Conservation (phyloP, 2,888 invertebrate genomes). For the Merodon equestris region DNA sequence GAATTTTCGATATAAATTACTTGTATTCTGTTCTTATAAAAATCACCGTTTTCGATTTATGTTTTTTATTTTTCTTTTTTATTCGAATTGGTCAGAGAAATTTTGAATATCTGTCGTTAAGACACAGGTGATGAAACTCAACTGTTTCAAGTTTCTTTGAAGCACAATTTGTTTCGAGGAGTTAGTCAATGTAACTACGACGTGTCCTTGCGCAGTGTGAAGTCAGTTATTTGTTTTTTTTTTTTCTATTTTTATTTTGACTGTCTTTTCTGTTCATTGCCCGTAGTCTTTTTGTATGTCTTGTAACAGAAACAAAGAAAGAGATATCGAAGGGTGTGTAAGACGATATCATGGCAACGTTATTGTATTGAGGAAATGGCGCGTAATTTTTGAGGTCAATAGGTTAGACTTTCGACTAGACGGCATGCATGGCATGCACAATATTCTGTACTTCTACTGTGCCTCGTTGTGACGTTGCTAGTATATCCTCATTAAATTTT, state of each 20-base stretch:
- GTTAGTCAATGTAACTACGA: conserved; percentile 27
- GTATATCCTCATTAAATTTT: too few species aligned
- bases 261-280: conserved; percentile 37
- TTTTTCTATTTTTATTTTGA: conserved; percentile 56
- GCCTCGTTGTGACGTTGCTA: too few species aligned
- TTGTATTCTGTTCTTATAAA: not conserved
- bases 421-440: not conserved
- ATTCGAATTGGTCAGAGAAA: not conserved
- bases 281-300: conserved; percentile 10
- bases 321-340: conserved; percentile 19
- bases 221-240: not conserved
- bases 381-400: conserved; percentile 66
- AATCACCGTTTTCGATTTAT: not conserved
- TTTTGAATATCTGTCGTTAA: conserved; percentile 38
- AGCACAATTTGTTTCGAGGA: conserved; percentile 25
- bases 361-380: conserved; percentile 48
- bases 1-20: conserved; percentile 19
- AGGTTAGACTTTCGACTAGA: conserved; percentile 56
- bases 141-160: conserved; percentile 53
- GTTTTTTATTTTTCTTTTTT: not conserved
- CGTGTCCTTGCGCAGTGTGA: conserved; percentile 67
- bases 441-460: not conserved
- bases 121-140: conserved; percentile 43
- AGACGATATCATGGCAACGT: conserved; percentile 33
- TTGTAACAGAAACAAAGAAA: not conserved